Evolutionary conservation across 2,797 vertebrate species (phyloP), one percentile per base, ranked within the genome.

Genomic region (Ara ararauna): DNA sequence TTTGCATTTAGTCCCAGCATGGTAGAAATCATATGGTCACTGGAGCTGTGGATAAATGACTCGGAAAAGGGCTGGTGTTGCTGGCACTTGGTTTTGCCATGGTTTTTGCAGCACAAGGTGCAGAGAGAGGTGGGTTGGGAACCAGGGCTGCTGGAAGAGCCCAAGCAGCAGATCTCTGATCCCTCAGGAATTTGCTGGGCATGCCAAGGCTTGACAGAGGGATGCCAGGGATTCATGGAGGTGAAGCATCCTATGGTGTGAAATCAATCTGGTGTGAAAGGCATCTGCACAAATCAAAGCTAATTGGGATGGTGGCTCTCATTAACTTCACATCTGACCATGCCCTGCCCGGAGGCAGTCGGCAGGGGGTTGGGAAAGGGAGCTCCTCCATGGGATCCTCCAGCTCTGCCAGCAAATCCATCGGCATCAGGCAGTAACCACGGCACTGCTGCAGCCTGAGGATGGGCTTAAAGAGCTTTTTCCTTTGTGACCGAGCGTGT

Each of bases 371-470:
- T 11, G 24, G 48, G 12, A 70, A 40, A 51, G 29, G 86, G n/a
- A 73, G 4, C 5, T 51, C 11, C 32, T 77, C 68, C 14, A 0
- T 5, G 48, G 71, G 48, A 30, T 82, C 38, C 78, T 58, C 45
- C 90, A 61, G 65, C 11, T 73, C 24, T 51, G 11, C 17, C 0
- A 7, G 66, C 34, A 27, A 2, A 85, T 65, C 71, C 54, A 54
- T 0, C 0, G 9, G 61, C 32, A 60, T 64, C 29, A 13, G 19
- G 27, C 61, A 13, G n/a, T 36, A 3, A 27, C 30, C 0, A 5
- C 2, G 7, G 50, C 4, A 7, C 30, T 27, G 36, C 58, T 0
- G 1, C 10, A 58, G 53, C 44, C 9, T 5, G 45, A 8, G 50
- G 45, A 10, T 44, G 60, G 36, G 10, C 48, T 29, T 1, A 44